Conservation (phyloP, 2,888 invertebrate species). For the Hydrotaea cyrtoneurina region DNA sequence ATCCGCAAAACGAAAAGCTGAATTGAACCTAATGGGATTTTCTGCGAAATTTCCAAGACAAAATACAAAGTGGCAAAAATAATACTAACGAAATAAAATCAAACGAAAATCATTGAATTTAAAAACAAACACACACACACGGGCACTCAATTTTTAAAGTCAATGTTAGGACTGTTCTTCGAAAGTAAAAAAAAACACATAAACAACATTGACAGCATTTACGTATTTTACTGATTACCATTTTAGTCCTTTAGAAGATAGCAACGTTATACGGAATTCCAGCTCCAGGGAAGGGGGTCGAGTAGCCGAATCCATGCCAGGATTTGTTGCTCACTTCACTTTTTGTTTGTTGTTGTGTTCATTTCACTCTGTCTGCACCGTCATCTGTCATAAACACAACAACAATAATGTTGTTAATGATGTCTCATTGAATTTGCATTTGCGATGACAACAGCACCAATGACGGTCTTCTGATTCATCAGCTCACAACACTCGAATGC, state of each 20-base stretch:
- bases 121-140: background rate
- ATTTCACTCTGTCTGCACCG: background rate
- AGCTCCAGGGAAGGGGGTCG: too few relatives aligned
- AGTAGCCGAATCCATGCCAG: too few relatives aligned
- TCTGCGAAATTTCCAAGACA: background rate
- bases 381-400: background rate
- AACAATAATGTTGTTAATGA: conserved; percentile 51
- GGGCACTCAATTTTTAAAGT: too few relatives aligned
- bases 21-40: background rate
- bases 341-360: background rate
- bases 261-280: background rate
- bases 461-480: background rate
- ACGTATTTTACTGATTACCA: background rate
- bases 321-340: background rate
- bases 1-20: background rate
- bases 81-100: background rate
- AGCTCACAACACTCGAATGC: background rate
- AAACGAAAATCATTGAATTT: background rate
- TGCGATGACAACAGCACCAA: background rate
- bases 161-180: too few relatives aligned
- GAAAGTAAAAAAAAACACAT: background rate
- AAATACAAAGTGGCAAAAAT: background rate
- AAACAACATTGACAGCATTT: background rate
- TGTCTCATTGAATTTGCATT: conserved; percentile 60
- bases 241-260: background rate